A percentile compares a stretch with the other conserved stretches of the same genome.
phyloP scores from a whole-genome alignment of 2,888 invertebrate genomes.

The Lasioglossum villosulum region DNA sequence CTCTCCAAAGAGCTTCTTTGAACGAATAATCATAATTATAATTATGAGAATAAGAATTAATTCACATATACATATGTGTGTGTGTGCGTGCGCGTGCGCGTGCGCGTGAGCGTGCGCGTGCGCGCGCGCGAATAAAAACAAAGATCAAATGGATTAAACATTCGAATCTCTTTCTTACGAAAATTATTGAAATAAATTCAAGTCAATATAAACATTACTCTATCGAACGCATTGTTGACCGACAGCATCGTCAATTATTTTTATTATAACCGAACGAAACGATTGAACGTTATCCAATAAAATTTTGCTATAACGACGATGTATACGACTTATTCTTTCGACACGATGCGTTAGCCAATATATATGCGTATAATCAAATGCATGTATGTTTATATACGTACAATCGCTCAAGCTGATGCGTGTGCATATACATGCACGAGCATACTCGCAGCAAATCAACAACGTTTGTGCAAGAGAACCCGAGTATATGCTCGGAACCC shows the following conservation, averaged over 20 bases:
- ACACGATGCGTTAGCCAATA: background rate
- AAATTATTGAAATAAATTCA: conserved; percentile 14
- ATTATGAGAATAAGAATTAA: too few species aligned
- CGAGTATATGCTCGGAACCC: background rate
- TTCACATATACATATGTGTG: too few species aligned
- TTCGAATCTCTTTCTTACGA: background rate
- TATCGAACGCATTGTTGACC: background rate
- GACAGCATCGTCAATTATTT: background rate
- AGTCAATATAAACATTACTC: conserved; percentile 5
- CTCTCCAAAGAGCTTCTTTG: background rate
- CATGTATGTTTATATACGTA: too few species aligned
- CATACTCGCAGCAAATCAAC: background rate
- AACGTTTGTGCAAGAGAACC: background rate
- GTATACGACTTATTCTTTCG: background rate
- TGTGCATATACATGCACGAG: background rate
- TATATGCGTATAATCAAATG: background rate
- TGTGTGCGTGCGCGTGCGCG: too few species aligned
- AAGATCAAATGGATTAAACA: background rate
- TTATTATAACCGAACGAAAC: background rate
- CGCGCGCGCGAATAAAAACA: background rate
- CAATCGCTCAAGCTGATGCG: background rate
- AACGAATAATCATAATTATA: conserved; percentile 5
- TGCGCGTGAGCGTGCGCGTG: too few species aligned
- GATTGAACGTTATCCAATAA: background rate
- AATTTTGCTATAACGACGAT: background rate